These are phyloP conservation scores for Leptoteleia sp. DNA, from an alignment of 1,140 invertebrate genomes.

Conservation along the genomic window DNA sequence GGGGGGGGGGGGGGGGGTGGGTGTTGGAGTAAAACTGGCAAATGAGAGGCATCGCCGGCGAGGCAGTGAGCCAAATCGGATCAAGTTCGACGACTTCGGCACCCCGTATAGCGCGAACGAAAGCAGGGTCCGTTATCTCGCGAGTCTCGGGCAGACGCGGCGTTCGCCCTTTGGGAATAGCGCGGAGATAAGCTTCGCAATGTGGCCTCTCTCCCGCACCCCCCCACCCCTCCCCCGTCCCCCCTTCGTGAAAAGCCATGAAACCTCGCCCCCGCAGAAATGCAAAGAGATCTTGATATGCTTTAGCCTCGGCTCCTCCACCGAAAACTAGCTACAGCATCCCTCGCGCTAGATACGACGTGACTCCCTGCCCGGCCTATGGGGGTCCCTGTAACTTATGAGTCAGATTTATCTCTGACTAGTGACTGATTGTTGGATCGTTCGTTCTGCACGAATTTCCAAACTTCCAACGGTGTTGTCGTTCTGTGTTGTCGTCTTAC, in stretches of 20 bases:
- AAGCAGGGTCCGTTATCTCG: constrained; percentile 77
- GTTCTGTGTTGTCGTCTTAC: too few species aligned
- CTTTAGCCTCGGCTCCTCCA: constrained; percentile 67
- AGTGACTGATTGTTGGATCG: constrained; percentile 76
- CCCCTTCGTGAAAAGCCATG: constrained; percentile 61
- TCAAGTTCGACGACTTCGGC: constrained; percentile 75
- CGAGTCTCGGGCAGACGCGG: constrained; percentile 78
- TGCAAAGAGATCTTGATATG: constrained; percentile 81
- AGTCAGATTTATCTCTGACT: constrained; percentile 79
- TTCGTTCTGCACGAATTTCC: constrained; percentile 70
- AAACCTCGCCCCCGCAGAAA: constrained; percentile 72
- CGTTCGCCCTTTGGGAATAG: constrained; percentile 80
- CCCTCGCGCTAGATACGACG: constrained; percentile 63
- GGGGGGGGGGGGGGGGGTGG: too few species aligned
- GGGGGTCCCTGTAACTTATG: constrained; percentile 74
- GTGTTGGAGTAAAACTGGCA: constrained; percentile 61
- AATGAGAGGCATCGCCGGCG: constrained; percentile 56
- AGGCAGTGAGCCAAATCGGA: constrained; percentile 61
- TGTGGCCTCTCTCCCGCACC: constrained; percentile 53
- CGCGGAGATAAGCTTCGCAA: constrained; percentile 77
- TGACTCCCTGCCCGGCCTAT: constrained; percentile 59
- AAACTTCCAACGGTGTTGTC: constrained; percentile 68
- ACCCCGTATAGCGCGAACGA: constrained; percentile 69
- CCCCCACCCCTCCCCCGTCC: too few species aligned
- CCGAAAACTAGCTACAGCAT: constrained; percentile 58